Evolutionary conservation across 2,797 vertebrate species (phyloP).

Genomic region (Hemibagrus guttatus): DNA sequence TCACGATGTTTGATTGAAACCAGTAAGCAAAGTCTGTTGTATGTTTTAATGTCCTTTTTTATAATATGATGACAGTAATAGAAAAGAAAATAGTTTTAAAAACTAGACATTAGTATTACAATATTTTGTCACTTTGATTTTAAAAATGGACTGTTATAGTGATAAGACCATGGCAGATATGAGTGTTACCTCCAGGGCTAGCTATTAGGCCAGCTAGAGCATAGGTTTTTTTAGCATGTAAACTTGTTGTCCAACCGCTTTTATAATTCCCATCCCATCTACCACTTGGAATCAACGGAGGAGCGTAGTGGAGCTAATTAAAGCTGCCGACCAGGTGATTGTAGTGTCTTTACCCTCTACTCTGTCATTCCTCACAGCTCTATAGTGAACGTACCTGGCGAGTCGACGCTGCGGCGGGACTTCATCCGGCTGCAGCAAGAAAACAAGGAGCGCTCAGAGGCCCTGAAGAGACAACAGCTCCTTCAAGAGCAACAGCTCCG

Average conservation of each 20-base stretch:
- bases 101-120: neutral
- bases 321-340: neutral
- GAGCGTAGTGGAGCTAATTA: neutral
- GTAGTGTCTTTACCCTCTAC: neutral
- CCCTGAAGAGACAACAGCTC: slow-evolving; percentile 82
- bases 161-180: neutral
- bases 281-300: too few relatives aligned
- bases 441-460: slow-evolving; percentile 88
- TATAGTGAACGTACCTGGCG: slow-evolving; percentile 87
- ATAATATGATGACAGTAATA: neutral
- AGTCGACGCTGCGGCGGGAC: slow-evolving; percentile 88
- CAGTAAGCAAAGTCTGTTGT: neutral
- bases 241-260: neutral
- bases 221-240: neutral
- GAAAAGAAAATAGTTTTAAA: neutral
- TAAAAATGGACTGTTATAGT: neutral
- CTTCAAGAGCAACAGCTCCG: slow-evolving; percentile 84
- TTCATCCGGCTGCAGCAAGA: slow-evolving; percentile 92
- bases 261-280: too few relatives aligned
- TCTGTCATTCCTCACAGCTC: slow-evolving; percentile 72
- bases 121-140: neutral
- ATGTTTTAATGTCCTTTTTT: neutral
- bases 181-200: neutral
- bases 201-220: neutral
- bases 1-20: neutral